phyloP scores from a whole-genome alignment of 2,113 vertebrate species.

The Pachycephala philippinensis region DNA sequence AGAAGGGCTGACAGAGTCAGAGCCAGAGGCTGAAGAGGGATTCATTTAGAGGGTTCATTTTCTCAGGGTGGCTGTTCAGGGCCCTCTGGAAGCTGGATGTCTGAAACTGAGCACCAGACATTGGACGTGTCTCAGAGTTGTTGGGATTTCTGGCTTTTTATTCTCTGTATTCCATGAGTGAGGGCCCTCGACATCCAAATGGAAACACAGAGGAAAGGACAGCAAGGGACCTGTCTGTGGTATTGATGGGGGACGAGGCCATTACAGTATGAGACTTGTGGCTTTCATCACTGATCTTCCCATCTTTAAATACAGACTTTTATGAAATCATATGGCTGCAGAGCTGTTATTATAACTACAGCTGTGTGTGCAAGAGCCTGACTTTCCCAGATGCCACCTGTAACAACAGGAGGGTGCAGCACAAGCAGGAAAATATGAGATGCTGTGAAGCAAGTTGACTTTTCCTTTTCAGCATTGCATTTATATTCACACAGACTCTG shows the following conservation, averaged over 20 bases:
- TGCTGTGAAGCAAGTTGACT: not conserved
- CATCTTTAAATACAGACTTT: not conserved
- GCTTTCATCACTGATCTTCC: not conserved
- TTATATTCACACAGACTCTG: not conserved
- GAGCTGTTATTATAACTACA: not conserved
- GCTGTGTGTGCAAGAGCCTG: rapidly evolving
- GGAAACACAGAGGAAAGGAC: not conserved
- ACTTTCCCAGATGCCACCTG: not conserved
- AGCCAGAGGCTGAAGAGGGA: rapidly evolving
- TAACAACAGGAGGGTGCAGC: not conserved
- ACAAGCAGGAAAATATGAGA: not conserved
- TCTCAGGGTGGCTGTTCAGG: not conserved
- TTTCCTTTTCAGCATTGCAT: not conserved
- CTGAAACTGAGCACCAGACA: not conserved
- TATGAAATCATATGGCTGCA: not conserved
- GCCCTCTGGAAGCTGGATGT: not conserved
- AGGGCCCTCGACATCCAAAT: rapidly evolving
- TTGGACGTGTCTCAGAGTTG: not conserved
- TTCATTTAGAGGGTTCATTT: not conserved
- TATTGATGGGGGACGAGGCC: not conserved
- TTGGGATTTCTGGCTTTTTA: not conserved
- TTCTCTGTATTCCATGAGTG: not conserved
- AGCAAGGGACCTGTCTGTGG: not conserved
- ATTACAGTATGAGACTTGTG: not conserved
- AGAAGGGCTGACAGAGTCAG: not conserved